Evolutionary conservation across 2,888 invertebrate genomes (phyloP).

Genomic region (Sericinus montela): DNA sequence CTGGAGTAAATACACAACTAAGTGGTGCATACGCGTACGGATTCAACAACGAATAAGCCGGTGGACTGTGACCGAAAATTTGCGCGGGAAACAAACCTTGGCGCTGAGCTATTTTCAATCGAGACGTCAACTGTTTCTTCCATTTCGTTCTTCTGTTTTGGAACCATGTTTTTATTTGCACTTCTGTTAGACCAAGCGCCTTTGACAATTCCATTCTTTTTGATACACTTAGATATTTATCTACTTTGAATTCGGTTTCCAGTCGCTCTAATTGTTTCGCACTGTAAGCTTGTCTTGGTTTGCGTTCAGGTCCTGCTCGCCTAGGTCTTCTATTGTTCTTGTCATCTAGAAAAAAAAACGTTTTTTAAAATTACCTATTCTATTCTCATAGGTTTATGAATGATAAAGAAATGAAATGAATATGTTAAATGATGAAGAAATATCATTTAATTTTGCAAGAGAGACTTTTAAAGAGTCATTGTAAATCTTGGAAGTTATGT

Average conservation of each 20-base stretch:
- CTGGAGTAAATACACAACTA: conserved; percentile 79
- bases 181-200: conserved; percentile 92
- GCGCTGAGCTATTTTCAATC: conserved; percentile 92
- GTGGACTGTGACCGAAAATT: conserved; percentile 81
- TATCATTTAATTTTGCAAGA: no score
- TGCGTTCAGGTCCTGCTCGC: conserved; percentile 93
- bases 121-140: conserved; percentile 96
- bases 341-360: conserved; percentile 78
- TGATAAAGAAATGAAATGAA: no score
- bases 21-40: conserved; percentile 82
- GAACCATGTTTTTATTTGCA: conserved; percentile 98
- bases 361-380: no score
- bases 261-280: conserved; percentile 94
- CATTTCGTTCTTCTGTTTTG: conserved; percentile 97
- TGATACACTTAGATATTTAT: conserved; percentile 97
- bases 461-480: neutral
- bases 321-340: conserved; percentile 89
- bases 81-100: conserved; percentile 88
- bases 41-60: conserved; percentile 81
- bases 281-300: conserved; percentile 97
- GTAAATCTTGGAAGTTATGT: conserved; percentile 9
- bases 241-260: conserved; percentile 96
- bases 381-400: no score
- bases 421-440: no score
- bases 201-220: conserved; percentile 96